Evolutionary conservation across 2,113 vertebrate genomes (phyloP), one percentile per base, ranked within the genome.

Genomic region (Phocoena sinus): DNA sequence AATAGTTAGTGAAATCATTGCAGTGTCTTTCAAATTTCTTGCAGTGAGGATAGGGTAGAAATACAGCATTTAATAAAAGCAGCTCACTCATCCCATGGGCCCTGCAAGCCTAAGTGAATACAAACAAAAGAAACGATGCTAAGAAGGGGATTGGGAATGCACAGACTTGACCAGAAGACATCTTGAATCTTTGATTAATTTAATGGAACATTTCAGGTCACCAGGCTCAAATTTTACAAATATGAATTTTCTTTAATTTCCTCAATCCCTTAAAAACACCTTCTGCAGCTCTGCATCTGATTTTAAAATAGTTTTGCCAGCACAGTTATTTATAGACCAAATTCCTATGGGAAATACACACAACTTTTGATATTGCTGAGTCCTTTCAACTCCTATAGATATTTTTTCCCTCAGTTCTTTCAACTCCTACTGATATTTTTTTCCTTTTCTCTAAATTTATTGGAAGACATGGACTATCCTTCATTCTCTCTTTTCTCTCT

Each of bases 331-430:
- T 85, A 91, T 17, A 77, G 33, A 65, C 36, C 33, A 93, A 87
- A 93, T 56, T 76, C 53, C 25, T n/a, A 50, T 36, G 56, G 56
- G 56, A 94, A 95, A 94, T 96, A 93, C 79, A 67, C 21, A 73
- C 3, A 81, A 62, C 41, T 79, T 94, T 88, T 74, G 47, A 84
- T 74, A 77, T 68, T 83, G 9, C 71, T 93, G 26, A 58, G 10
- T 6, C 84, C 53, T 73, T 84, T 47, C 13, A 83, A 50, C 0
- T 74, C 1, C 18, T 25, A 53, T 41, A 63, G 26, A 89, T 74
- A 21, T 47, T 28, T 44, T 60, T 41, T 20, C 5, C 5, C 11
- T 47, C 47, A 58, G 10, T 6, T 88, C 60, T 73, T 91, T 47
- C 13, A 83, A 58, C 0, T 74, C 1, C 18, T 25, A 53, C 58